Base-by-base conservation (phyloP, 2,888 invertebrate genomes). In the Chymomyza amoena region DNA sequence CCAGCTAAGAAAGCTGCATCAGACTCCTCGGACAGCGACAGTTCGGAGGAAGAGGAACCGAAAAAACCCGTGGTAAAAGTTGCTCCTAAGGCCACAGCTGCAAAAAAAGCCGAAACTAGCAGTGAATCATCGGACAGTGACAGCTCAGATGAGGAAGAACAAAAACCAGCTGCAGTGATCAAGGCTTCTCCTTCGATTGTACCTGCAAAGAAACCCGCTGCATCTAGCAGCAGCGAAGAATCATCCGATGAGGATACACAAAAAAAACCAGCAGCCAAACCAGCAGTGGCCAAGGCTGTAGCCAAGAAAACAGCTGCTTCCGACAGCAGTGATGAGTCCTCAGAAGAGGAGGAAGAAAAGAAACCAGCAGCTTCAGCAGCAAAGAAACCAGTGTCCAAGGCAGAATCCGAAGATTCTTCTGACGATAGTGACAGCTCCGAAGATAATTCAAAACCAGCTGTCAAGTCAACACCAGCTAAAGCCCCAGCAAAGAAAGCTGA, bases 201-300 rank as follows among this genome's bases (percentile, higher is more conserved):
- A 10, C 59, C 67, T 16, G 64, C 52, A 1, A 77, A 75, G 51
- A 75, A 71, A 39, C 66, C 74, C 0, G 65, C 52, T 4, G 60
- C 20, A 0, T 76, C 70, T 15, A 78, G 66, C 77, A 32, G 75
- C 71, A 91, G 91, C 67, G 92, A 92, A 10, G 92, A 92, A 18
- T 91, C 88, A 28, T 91, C 91, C 15, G 92, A 93, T 61, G 91
- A 91, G 65, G 90, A 89, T 64, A 78, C 78, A 7, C 69, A 79
- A 54, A 73, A 20, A 25, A 76, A 76, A 39, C 69, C 79, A 36
- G 69, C 69, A 45, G 75, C 67, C 18, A 75, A 68, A 16, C 75
- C 88, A 57, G 76, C 80, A 10, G 77, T 28, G 2, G 50, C 39
- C 28, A 45, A 45, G 39, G 13, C 13, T 13, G 13, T 45, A 45